Evolutionary conservation across 2,888 invertebrate species (phyloP).

Genomic region (Cyrtodaria siliqua): DNA sequence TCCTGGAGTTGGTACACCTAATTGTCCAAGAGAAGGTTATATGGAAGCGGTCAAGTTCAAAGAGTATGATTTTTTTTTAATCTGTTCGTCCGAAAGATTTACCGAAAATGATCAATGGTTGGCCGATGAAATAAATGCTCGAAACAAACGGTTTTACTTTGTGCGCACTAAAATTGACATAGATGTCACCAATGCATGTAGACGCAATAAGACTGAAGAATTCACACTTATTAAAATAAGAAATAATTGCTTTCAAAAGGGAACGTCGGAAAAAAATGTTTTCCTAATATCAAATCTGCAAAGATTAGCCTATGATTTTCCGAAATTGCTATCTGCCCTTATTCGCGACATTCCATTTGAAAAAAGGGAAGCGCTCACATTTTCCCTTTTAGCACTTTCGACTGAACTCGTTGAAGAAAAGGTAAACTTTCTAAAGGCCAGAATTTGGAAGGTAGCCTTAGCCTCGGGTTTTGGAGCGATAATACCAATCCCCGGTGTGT

Average conservation of each 20-base stretch:
- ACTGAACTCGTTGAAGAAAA: conserved; percentile 13
- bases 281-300: neutral
- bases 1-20: conserved; percentile 51
- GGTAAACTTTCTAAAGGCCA: conserved; percentile 18
- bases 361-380: too few species aligned
- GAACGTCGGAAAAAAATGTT: too few species aligned
- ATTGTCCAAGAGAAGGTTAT: conserved; percentile 29
- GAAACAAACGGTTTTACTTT: conserved; percentile 27
- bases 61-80: conserved; percentile 50
- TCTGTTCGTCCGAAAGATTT: conserved; percentile 42
- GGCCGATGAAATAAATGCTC: conserved; percentile 22
- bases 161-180: conserved; percentile 26
- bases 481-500: conserved; percentile 29
- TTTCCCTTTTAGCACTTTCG: neutral
- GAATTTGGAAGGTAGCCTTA: conserved; percentile 3
- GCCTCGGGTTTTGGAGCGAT: conserved; percentile 19
- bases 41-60: conserved; percentile 17
- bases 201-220: too few species aligned
- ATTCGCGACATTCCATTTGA: neutral
- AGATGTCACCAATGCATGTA: neutral
- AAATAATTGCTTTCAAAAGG: too few species aligned
- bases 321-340: neutral
- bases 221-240: too few species aligned
- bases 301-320: neutral
- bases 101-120: conserved; percentile 54